Base-by-base conservation (phyloP, 2,113 vertebrate species). In the Microcebus lehilahytsara region DNA sequence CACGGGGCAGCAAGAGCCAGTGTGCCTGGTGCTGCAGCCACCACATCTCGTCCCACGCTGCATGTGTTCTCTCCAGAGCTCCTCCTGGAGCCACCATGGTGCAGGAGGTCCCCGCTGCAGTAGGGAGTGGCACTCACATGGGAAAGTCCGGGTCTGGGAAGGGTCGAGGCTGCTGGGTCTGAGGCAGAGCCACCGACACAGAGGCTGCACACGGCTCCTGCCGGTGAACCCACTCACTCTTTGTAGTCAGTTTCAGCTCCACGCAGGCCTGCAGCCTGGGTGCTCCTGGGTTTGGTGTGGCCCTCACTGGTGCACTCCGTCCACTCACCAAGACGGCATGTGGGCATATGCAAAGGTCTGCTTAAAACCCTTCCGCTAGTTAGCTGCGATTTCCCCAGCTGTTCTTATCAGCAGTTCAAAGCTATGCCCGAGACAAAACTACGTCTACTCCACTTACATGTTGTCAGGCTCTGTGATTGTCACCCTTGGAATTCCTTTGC, bases 1-100 rank as follows among this genome's bases (percentile, higher is more conserved):
- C 34, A 71, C 17, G 14, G 64, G 49, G 7, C 46, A 37, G 0
- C 0, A 34, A 17, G 0, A 49, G 12, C 17, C 23, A 9, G n/a
- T 17, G 22, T 1, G 9, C n/a, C n/a, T 5, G 0, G 5, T 32
- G 7, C 74, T 34, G 1, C 11, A 12, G 25, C 8, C 17, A 0
- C 6, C 3, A 5, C 9, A 13, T 13, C 49, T 23, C 46, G 16
- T 20, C 19, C 19, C 9, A 12, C 32, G 14, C 25, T 53, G 25
- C 25, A 9, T 2, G 3, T 46, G 58, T 40, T 40, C 5, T 56
- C 5, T 32, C 17, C 32, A 12, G 19, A 0, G 6, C 37, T 75
- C 14, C 25, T 5, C 40, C 0, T 32, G 17, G 4, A 37, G 5
- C 5, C 12, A 2, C 2, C 40, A 37, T 8, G 9, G n/a, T 40